Conservation (phyloP, 2,797 vertebrate genomes). For the Cygnus olor region DNA sequence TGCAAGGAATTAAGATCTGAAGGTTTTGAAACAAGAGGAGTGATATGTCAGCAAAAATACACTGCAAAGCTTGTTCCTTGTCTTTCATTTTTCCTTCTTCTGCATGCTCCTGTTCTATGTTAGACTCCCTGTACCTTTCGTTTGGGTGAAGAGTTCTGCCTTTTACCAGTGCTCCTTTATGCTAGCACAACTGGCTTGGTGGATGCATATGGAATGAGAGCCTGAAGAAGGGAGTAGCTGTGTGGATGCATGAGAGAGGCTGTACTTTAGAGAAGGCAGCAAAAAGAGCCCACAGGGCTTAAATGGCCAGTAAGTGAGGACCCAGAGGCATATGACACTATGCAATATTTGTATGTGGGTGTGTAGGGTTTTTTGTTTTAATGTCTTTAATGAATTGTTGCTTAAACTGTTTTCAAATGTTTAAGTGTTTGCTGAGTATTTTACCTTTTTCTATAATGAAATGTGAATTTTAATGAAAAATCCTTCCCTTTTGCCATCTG, state of each 20-base stretch:
- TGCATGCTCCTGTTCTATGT: rapidly evolving
- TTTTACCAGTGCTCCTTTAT: not conserved
- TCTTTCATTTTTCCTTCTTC: not conserved
- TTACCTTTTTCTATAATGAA: not conserved
- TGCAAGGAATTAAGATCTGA: not conserved
- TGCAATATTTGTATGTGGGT: not conserved
- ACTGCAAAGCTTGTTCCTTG: not conserved
- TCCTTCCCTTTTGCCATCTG: not conserved
- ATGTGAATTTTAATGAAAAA: not conserved
- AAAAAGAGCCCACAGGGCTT: not conserved
- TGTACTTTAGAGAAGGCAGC: not conserved
- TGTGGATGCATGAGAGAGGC: not conserved
- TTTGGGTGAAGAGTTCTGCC: not conserved
- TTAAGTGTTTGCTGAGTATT: not conserved
- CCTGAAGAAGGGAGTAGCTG: not conserved
- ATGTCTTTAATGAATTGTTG: not conserved
- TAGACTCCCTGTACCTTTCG: not conserved
- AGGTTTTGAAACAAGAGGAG: not conserved
- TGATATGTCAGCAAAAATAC: not conserved
- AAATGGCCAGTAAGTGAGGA: not conserved
- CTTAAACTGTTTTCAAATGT: not conserved
- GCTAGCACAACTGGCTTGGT: not conserved
- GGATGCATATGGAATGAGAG: rapidly evolving
- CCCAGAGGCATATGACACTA: not conserved
- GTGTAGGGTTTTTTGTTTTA: not conserved